Evolutionary conservation across 2,888 invertebrate species (phyloP), one percentile per base, ranked within the genome.

Genomic region (Dolichomitus sp.): DNA sequence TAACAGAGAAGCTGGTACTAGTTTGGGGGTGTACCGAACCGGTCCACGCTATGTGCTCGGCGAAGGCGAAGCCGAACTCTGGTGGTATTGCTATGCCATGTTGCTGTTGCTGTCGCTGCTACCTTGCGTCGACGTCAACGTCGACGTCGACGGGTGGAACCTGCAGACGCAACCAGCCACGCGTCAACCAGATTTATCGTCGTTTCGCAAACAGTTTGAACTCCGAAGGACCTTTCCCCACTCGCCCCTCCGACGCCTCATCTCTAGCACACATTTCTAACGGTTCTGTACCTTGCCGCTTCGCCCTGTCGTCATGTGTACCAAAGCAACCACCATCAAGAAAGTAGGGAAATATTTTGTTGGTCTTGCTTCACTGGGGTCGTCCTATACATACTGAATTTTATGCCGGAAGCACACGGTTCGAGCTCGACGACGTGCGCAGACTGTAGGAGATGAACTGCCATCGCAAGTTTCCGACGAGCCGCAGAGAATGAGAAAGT

Each of bases 191-290:
- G 79, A 79, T 79, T 79, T 79, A 73, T 79, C 73, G 79, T 73
- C 79, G 79, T 79, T 73, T 73, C 79, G 59, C 72, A 79, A 79
- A 79, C 73, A 79, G 72, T 79, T 79, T 79, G 79, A 79, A 68
- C 66, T 57, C 40, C 17, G 48, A 14, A 76, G 17, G 37, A 40
- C 79, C 66, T 27, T 45, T 3, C 37, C 33, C 65, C 48, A 5
- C 9, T 9, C 37, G 23, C 23, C 23, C 2, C 23, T 1, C 23
- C 2, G 23, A 23, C 23, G 23, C 9, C 66, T 66, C 48, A 30
- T 45, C 45, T 45, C 42, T 75, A 6, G 33, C 30, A 14, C 57
- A 45, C 54, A n/a, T 66, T 66, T 23, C 57, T 66, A 23, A 52
- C 40, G 63, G 30, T 23, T 50, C 33, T 59, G 45, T 40, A 50